Evolutionary conservation across 2,113 vertebrate genomes (phyloP), one percentile per base, ranked within the genome.

Genomic region (Pontoporia blainvillei): DNA sequence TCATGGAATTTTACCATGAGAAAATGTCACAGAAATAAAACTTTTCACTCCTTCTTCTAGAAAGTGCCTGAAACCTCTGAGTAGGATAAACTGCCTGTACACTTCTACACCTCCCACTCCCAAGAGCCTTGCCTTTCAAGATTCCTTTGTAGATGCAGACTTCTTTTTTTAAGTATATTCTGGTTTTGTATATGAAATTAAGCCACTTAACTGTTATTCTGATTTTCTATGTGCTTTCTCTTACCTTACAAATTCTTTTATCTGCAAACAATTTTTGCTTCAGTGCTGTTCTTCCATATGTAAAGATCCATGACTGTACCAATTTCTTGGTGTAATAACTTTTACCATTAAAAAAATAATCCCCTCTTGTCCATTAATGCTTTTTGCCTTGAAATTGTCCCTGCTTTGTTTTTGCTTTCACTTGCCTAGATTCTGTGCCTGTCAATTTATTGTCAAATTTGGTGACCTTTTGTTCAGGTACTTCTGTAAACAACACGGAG

Each of bases 1-100:
- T 97, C 83, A 73, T 67, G 59, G 92, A 76, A 93, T 95, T 97
- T 93, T 90, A 66, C 82, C 49, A 66, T 44, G 49, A 95, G 86
- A 86, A 95, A 96, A 90, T 96, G 91, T 94, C 96, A 95, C 46
- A 73, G 82, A 92, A 96, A 78, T 78, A 61, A 91, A 93, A 94
- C 29, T 9, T 61, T 23, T 84, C 29, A 82, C 78, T 91, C 81
- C 41, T 90, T 52, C 72, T 73, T 14, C 49, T 52, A 71, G 67
- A 41, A 86, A 91, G 49, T 88, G 86, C 39, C 73, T 46, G 23
- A 78, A 64, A 9, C 39, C 41, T 78, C 29, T 13, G 52, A 81
- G 87, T 36, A 72, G 27, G 41, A 92, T 44, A 86, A 96, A 67
- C 4, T 36, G 8, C 27, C 21, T 34, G 23, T 0, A 54, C 8